Base-by-base conservation (phyloP, 2,888 invertebrate species). In the Hemistola chrysoprasaria region DNA sequence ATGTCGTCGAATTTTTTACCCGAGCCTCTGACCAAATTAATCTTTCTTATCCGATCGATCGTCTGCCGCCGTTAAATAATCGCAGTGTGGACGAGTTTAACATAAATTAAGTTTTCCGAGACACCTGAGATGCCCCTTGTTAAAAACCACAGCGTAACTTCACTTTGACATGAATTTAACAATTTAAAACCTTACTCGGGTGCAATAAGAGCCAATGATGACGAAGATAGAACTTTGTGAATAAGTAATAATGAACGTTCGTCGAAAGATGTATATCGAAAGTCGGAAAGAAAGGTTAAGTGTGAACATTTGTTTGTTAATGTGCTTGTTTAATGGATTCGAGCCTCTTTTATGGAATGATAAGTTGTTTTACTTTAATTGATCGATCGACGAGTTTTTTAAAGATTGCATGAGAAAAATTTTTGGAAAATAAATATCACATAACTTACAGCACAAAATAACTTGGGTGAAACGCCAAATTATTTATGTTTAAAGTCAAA, bases 251-350 rank as follows among this genome's bases (percentile, higher is more conserved):
- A 83, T 84, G 80, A 85, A 74, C 68, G 73, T 75, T 77, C 80
- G 76, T 72, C 76, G 67, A 77, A 71, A 82, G 85, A 84, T 86
- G 76, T 76, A 78, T 83, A 84, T 84, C 84, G 66, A 66, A 62
- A 65, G 67, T 59, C 67, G 66, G 70, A 79, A 81, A 84, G 83
- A 83, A 82, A 86, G 84, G 86, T 86, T 85, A 85, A 86, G 85
- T 86, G 87, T 86, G 82, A 86, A 86, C 86, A 86, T 86, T 86
- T 86, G 87, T 87, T 86, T 83, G 85, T 85, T 82, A 85, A 86
- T 84, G 82, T 76, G 71, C 74, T 74, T 71, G 75, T 81, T 72
- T 86, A 85, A 84, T 84, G 85, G 77, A 80, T 83, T 79, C 75
- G 71, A 73, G 75, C 59, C 53, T 67, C 77, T 82, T 82, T 78